These are phyloP conservation scores for Parnassius apollo DNA, from an alignment of 2,888 invertebrate species.

Conservation along the genomic window DNA sequence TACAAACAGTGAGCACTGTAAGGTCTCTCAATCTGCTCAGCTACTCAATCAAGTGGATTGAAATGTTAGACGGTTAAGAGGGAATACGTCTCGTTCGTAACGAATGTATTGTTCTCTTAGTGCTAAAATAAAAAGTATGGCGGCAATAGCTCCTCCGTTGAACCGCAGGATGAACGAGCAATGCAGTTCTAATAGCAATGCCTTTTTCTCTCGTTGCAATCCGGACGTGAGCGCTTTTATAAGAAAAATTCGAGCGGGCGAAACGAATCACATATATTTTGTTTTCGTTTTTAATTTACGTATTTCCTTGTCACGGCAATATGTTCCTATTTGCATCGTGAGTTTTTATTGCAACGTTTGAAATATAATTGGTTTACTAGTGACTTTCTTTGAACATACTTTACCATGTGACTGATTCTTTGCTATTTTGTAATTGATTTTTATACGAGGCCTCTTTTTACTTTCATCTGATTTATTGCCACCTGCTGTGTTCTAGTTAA, in stretches of 20 bases:
- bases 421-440: too few species aligned
- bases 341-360: background rate
- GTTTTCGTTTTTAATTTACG: constrained; percentile 33
- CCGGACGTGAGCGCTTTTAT: constrained; percentile 49
- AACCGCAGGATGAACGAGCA: constrained; percentile 69
- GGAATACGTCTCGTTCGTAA: constrained; percentile 57
- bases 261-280: constrained; percentile 31
- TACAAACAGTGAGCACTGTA: constrained; percentile 28
- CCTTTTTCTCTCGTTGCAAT: constrained; percentile 50
- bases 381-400: too few species aligned
- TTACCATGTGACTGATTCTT: too few species aligned
- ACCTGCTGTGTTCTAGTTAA: too few species aligned
- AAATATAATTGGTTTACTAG: background rate
- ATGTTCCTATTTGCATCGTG: background rate
- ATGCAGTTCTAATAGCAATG: constrained; percentile 66
- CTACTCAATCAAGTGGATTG: constrained; percentile 65
- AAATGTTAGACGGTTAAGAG: constrained; percentile 45
- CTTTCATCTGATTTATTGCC: too few species aligned
- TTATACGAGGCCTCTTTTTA: too few species aligned
- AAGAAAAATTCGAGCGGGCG: constrained; percentile 48
- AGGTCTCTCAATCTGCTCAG: constrained; percentile 42
- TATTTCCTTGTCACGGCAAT: constrained; percentile 16
- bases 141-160: constrained; percentile 56
- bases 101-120: constrained; percentile 72
- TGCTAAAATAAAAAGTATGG: constrained; percentile 65